phyloP scores from a whole-genome alignment of 2,888 invertebrate species.

The Eupithecia subumbrata region DNA sequence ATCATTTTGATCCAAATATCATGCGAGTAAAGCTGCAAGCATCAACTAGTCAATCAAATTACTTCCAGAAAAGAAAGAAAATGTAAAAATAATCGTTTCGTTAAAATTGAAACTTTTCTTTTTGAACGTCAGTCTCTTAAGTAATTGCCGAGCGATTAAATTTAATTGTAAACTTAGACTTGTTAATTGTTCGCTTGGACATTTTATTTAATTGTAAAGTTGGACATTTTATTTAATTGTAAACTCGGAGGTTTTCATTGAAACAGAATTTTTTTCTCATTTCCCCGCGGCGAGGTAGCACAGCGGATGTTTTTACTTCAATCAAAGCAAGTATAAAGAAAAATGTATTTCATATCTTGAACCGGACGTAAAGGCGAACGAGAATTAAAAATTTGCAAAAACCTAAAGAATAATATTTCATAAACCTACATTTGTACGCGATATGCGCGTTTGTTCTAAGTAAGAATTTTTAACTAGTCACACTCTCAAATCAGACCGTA shows the following conservation, averaged over 20 bases:
- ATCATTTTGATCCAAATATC: background rate
- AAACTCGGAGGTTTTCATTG: background rate
- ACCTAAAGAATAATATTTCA: background rate
- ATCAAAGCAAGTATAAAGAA: background rate
- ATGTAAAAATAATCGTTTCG: background rate
- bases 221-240: slow-evolving; percentile 5
- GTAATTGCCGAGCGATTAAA: slow-evolving; percentile 28
- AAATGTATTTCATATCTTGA: background rate
- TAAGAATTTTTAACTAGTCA: too few relatives aligned
- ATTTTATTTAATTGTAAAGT: slow-evolving; percentile 17
- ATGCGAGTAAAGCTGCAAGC: background rate
- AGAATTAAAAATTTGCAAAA: background rate
- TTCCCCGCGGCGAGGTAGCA: background rate
- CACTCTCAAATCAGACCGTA: too few relatives aligned
- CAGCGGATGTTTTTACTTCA: background rate
- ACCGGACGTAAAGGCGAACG: background rate
- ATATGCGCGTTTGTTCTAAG: too few relatives aligned
- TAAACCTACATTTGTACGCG: background rate
- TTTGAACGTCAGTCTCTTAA: slow-evolving; percentile 17
- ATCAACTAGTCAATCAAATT: background rate
- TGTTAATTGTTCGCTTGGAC: slow-evolving; percentile 10
- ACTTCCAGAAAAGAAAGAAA: background rate
- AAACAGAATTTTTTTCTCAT: background rate
- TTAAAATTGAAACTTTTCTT: background rate
- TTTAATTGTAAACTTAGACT: slow-evolving; percentile 18